Percentiles rank a stretch among this genome's conserved stretches.
Conservation (phyloP, 2,113 vertebrate species). For the Phylloscopus whistleri region DNA sequence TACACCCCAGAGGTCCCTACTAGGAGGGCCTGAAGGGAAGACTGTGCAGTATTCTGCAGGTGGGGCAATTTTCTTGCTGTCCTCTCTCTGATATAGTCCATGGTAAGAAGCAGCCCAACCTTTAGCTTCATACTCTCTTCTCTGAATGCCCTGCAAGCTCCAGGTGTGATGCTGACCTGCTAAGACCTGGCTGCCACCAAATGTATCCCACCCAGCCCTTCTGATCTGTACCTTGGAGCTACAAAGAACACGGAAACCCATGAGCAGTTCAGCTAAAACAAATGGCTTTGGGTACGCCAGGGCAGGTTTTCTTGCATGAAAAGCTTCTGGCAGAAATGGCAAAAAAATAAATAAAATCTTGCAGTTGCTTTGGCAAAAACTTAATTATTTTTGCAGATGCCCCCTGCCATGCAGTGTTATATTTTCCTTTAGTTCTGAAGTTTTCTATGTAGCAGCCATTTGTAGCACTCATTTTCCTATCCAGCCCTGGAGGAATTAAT, state of each 20-base stretch:
- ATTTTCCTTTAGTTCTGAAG: not conserved
- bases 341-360: not conserved
- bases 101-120: not conserved
- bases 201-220: not conserved
- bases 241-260: not conserved
- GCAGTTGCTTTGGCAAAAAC: not conserved
- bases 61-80: not conserved
- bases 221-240: not conserved
- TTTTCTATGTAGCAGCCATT: not conserved
- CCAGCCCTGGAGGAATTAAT: not conserved
- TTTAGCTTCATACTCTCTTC: not conserved
- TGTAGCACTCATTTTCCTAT: rapidly evolving
- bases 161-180: not conserved
- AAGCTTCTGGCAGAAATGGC: not conserved
- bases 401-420: not conserved
- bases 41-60: not conserved
- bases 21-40: not conserved
- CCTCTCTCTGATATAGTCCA: not conserved
- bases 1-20: not conserved
- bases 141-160: not conserved
- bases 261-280: not conserved
- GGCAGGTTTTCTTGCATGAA: not conserved
- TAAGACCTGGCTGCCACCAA: not conserved
- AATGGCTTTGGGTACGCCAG: rapidly evolving
- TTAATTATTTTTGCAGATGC: not conserved